Evolutionary conservation across 2,797 vertebrate genomes (phyloP), one percentile per base, ranked within the genome.

Genomic region (Cossypha heuglini): DNA sequence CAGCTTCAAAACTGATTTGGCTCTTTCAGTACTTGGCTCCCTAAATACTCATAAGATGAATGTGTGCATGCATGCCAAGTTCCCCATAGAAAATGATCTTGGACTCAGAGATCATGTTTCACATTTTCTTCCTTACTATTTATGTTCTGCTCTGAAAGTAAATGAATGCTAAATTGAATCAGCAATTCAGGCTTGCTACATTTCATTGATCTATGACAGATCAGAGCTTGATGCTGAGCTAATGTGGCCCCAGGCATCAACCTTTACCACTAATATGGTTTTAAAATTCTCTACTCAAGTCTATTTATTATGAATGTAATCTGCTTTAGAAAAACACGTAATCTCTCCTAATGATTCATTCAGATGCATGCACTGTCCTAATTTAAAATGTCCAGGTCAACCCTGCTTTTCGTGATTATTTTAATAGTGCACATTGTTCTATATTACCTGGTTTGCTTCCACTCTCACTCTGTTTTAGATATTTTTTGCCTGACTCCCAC

Each of bases 141-240:
- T 95, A 82, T 92, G 76, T 79, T 88, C 90, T 76, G 38, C 55
- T 92, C 71, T 93, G 93, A 88, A 94, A 96, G 95, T 89, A 96
- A 97, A 97, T 94, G 92, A 95, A 88, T 82, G 22, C 74, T 88
- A 95, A 97, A 97, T 96, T 93, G 74, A 93, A 96, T 96, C 94
- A 95, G 81, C 85, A 80, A 72, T 93, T 96, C 93, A 91, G 75
- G 33, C 90, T 91, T 71, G 72, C 90, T 93, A 45, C 81, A 84
- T 97, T 93, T 93, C 94, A 94, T 93, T 93, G 91, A 96, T 96
- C 94, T 96, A 87, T 95, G 95, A 77, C 73, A 96, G 85, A 94
- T 93, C 94, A 95, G 91, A 93, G 91, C 76, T 79, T 76, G 87
- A 88, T 88, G 94, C 80, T 90, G 91, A 94, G 86, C 75, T 96